phyloP scores from a whole-genome alignment of 1,140 invertebrate species.

The Trichonephila inaurata region DNA sequence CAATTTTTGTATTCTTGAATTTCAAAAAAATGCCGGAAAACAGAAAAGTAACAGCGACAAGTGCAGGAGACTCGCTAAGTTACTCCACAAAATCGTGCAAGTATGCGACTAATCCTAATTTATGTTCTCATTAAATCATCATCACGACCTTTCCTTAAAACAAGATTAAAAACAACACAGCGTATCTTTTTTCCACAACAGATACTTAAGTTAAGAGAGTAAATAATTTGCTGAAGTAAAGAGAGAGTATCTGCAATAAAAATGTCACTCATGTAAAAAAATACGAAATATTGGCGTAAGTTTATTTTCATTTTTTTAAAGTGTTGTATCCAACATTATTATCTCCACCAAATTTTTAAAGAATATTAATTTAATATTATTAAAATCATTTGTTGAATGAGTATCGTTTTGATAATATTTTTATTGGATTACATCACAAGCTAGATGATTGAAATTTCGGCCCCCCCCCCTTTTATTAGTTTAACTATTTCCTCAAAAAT shows the following conservation, averaged over 20 bases:
- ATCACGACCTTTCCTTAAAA: neutral
- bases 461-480: no score
- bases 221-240: neutral
- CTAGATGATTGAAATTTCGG: no score
- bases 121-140: slow-evolving; percentile 40
- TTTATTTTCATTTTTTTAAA: no score
- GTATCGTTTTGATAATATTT: no score
- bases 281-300: no score
- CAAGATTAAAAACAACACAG: neutral
- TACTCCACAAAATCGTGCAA: slow-evolving; percentile 13
- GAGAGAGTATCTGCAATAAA: neutral
- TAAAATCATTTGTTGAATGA: no score
- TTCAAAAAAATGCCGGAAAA: neutral
- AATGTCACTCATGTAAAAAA: neutral
- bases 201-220: neutral
- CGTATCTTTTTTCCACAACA: neutral
- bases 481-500: no score
- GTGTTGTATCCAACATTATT: no score
- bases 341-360: no score
- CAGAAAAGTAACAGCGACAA: neutral
- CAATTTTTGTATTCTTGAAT: neutral
- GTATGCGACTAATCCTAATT: neutral
- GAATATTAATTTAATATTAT: no score
- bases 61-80: neutral
- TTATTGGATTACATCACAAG: no score